Evolutionary conservation across 2,113 vertebrate species (phyloP).

Genomic region (Phylloscopus whistleri): DNA sequence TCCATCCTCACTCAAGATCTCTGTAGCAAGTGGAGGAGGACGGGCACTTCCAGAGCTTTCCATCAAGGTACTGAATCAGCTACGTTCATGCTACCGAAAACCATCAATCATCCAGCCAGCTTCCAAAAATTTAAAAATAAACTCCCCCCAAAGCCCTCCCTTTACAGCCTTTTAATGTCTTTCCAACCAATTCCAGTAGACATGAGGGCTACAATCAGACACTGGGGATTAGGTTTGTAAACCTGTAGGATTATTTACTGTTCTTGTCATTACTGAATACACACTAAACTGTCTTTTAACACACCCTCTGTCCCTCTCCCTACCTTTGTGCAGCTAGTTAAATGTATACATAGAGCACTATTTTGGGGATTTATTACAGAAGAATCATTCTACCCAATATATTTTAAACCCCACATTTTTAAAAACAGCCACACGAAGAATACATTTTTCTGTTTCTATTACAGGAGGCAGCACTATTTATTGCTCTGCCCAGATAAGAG

Average conservation of each 20-base stretch:
- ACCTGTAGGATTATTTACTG: conserved; percentile 58
- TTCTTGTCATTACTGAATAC: conserved; percentile 40
- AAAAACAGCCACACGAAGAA: conserved; percentile 20
- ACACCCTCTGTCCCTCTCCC: neutral
- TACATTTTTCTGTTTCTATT: conserved; percentile 54
- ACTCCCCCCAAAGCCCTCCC: neutral
- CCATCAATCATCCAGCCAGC: neutral
- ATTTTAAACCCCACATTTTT: conserved; percentile 31
- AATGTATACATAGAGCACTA: neutral
- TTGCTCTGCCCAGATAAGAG: conserved; percentile 64
- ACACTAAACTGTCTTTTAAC: neutral
- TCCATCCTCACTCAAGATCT: neutral
- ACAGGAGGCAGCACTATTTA: conserved; percentile 56
- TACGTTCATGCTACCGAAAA: neutral
- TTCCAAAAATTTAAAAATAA: neutral
- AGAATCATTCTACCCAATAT: neutral
- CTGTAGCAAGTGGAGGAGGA: neutral
- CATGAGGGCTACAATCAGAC: neutral
- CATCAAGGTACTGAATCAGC: neutral
- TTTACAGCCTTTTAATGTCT: neutral
- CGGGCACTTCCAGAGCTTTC: neutral
- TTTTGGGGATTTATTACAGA: conserved; percentile 22
- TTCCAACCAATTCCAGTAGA: neutral
- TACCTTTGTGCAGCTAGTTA: neutral
- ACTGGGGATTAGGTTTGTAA: conserved; percentile 58